Evolutionary conservation across 2,797 vertebrate species (phyloP), one percentile per base, ranked within the genome.

Genomic region (Avahi laniger): DNA sequence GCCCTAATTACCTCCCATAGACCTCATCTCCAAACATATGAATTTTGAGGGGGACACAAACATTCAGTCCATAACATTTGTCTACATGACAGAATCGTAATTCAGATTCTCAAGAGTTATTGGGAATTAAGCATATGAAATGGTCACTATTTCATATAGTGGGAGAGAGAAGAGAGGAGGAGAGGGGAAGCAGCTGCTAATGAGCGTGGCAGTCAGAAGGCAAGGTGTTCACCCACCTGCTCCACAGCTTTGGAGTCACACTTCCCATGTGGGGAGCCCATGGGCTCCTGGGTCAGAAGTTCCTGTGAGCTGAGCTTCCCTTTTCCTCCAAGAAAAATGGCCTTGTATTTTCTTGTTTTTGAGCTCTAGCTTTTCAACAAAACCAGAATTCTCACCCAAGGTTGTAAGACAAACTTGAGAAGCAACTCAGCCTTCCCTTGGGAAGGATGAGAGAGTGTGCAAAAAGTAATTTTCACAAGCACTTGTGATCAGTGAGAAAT

Each of bases 301-400:
- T 61, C 14, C 0, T 1, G 5, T 65, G 76, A 69, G 28, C 48
- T 20, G 35, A 97, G 63, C 52, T 75, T 73, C 28, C 67, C 59
- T 50, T 70, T 70, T 72, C 41, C 86, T 75, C 76, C 28, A 65
- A 70, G 79, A 89, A 86, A 70, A 88, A 30, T 11, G 4, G 46
- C 52, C 20, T 76, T 52, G 15, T 35, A 73, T 41, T 79, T 82
- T 87, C 83, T 81, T 85, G 17, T 73, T 79, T 91, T 30, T 78
- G 70, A 83, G 83, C 11, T 81, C 84, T 52, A 65, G 43, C 12
- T 78, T 92, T 87, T 54, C 65, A 75, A 24, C 5, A 70, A 79
- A 87, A 87, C 33, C 76, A 91, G 65, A 86, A 90, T 76, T 59
- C 79, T 95, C 50, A 94, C 22, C 35, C 76, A 63, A 38, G 54